Evolutionary conservation across 2,113 vertebrate genomes (phyloP), one percentile per base, ranked within the genome.

Genomic region (Oreotrochilus melanogaster): DNA sequence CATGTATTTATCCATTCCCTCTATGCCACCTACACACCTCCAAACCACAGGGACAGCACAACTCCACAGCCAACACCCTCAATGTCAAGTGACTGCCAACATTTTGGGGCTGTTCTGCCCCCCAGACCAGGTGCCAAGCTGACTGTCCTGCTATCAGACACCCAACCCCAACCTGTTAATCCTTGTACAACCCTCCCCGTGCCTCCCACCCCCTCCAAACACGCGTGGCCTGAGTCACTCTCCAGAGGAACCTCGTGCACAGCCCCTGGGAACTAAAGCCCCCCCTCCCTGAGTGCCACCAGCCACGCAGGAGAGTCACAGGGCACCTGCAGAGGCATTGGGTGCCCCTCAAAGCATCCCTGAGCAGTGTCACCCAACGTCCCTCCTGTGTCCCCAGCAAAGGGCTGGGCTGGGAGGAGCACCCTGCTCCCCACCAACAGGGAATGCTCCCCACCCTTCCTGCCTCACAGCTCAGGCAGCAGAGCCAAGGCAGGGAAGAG

Each of bases 61-160:
- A 18, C 9, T 11, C 21, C 14, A 11, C 50, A 60, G 37, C 47
- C 61, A 50, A 42, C 82, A 1, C 33, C 50, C 14, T 8, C 11
- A 11, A 35, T 5, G 3, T 8, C 35, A 11, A 28, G 35, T 0
- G 1, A 31, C 14, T 57, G 21, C 24, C 3, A 48, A 27, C 2
- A 0, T 25, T 50, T 28, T 0, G 6, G 70, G 50, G 43, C 37
- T 7, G 1, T 80, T 69, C 37, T 10, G 35, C 13, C 30, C 37
- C 24, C 69, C 58, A 1, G 12, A 23, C 6, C 42, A 22, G 66
- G 51, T 0, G 2, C 53, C 62, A 14, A 37, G 25, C 56, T 51
- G 0, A 0, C 45, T 4, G 39, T 1, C 30, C 48, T 31, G 23
- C 39, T n/a, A 9, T 6, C 7, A 0, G 53, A 9, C 11, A 7